phyloP scores from a whole-genome alignment of 2,113 vertebrate species.

The Peucedramus taeniatus region DNA sequence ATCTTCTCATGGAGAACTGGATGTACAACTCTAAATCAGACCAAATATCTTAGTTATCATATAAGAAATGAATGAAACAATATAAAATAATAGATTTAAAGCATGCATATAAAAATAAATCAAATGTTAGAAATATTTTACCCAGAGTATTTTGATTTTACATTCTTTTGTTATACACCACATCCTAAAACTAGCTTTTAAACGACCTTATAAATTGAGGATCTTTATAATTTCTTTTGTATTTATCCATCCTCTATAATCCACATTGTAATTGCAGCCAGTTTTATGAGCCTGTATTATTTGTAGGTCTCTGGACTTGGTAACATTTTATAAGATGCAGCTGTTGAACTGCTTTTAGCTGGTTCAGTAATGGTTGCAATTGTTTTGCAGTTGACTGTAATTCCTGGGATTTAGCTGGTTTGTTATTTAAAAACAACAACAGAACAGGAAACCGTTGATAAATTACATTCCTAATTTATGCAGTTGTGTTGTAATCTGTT shows the following conservation, averaged over 20 bases:
- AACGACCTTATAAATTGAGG: slow-evolving; percentile 1
- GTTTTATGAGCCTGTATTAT: slow-evolving; percentile 23
- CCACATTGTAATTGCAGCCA: slow-evolving; percentile 12
- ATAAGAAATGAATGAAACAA: not conserved
- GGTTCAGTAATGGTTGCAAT: slow-evolving; percentile 40
- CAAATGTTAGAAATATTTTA: slow-evolving; percentile 17
- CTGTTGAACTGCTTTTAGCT: slow-evolving; percentile 48
- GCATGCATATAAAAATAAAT: not conserved
- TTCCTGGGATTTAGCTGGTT: slow-evolving; percentile 18
- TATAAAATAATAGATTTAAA: not conserved
- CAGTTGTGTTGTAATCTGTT: not conserved
- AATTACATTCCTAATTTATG: not conserved
- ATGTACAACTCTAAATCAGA: not conserved
- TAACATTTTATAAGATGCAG: slow-evolving; percentile 22
- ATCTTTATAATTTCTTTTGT: slow-evolving; percentile 4
- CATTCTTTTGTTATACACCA: not conserved
- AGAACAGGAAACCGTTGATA: not conserved
- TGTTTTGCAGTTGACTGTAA: slow-evolving; percentile 30
- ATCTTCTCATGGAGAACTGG: not conserved
- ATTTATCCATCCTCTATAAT: slow-evolving; percentile 5
- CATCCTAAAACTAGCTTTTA: not conserved
- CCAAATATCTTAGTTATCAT: not conserved
- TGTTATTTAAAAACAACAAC: not conserved
- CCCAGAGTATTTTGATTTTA: not conserved
- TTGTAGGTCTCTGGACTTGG: slow-evolving; percentile 23